Evolutionary conservation across 2,797 vertebrate species (phyloP).

Genomic region (Megaceryle alcyon): DNA sequence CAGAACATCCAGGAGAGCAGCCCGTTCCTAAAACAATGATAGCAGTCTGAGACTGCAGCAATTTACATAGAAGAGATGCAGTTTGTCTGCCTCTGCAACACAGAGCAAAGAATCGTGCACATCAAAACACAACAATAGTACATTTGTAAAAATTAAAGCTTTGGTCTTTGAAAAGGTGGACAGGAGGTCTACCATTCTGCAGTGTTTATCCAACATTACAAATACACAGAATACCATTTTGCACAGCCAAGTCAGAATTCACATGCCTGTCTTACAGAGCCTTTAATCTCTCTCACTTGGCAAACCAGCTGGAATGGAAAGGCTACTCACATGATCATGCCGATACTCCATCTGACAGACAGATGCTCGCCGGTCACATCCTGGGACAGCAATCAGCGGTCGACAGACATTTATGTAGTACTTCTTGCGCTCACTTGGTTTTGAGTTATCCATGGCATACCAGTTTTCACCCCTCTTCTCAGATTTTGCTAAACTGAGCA

Average conservation of each 20-base stretch:
- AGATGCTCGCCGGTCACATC: constrained; percentile 88
- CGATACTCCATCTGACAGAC: constrained; percentile 88
- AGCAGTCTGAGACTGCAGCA: not conserved
- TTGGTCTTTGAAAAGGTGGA: not conserved
- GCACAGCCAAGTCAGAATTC: not conserved
- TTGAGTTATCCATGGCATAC: constrained; percentile 81
- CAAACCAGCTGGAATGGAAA: not conserved
- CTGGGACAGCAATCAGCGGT: constrained; percentile 83
- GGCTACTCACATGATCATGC: constrained; percentile 73
- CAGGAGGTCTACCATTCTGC: not conserved
- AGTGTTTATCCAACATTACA: not conserved
- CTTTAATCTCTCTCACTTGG: not conserved
- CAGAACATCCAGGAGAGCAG: not conserved
- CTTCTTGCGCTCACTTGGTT: constrained; percentile 73
- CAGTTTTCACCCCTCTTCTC: constrained; percentile 84
- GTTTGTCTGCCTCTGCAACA: not conserved
- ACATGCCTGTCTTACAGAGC: fast-evolving
- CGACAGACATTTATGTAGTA: constrained; percentile 95
- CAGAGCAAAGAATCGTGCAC: fast-evolving
- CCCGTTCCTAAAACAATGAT: not conserved
- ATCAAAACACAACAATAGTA: not conserved
- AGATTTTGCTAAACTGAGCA: constrained; percentile 85
- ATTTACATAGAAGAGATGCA: not conserved
- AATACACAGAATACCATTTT: not conserved
- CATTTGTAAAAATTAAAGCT: not conserved